Evolutionary conservation across 2,113 vertebrate species (phyloP).

Genomic region (Nipponia nippon): DNA sequence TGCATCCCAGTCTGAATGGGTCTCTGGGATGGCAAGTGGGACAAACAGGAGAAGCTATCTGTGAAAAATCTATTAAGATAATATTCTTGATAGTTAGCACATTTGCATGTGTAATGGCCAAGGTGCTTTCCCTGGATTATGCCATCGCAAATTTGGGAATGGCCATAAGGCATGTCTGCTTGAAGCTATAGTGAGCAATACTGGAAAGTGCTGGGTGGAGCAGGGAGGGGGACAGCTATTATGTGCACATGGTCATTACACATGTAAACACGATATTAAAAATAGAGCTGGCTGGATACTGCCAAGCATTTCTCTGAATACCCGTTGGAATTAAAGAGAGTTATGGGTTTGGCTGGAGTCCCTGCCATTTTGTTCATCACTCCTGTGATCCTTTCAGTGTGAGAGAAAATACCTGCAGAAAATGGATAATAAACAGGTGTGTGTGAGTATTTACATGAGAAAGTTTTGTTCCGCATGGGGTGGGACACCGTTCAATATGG

Average conservation of each 20-base stretch:
- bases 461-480: neutral
- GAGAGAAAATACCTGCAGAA: neutral
- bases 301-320: neutral
- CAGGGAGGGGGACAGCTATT: slow-evolving; percentile 22
- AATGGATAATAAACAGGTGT: neutral
- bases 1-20: neutral
- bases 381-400: neutral
- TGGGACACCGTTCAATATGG: neutral
- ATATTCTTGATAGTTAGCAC: neutral
- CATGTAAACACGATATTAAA: slow-evolving; percentile 35
- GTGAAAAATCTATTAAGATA: slow-evolving; percentile 16
- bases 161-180: slow-evolving; percentile 44
- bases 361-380: neutral
- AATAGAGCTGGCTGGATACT: neutral
- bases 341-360: neutral
- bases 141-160: neutral
- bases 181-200: slow-evolving; percentile 24
- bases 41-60: neutral
- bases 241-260: slow-evolving; percentile 27
- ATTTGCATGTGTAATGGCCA: slow-evolving; percentile 17
- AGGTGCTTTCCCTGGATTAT: slow-evolving; percentile 35
- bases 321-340: neutral
- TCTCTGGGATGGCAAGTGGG: neutral
- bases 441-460: neutral
- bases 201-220: slow-evolving; percentile 36